These are phyloP conservation scores for Podarcis raffonei DNA, from an alignment of 2,113 vertebrate species.

Conservation along the genomic window DNA sequence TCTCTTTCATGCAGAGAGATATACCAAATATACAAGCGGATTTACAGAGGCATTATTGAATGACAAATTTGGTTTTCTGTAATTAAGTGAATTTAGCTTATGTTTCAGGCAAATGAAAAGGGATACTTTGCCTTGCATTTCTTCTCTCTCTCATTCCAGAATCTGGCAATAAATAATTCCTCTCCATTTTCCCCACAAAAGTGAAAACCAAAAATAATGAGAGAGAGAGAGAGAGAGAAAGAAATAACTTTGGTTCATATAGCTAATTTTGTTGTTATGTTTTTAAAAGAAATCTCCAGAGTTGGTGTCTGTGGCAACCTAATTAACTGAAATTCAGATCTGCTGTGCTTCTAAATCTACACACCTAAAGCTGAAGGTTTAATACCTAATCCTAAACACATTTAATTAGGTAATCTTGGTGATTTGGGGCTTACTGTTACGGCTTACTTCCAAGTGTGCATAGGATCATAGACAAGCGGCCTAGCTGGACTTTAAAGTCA, in stretches of 20 bases:
- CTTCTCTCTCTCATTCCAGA: constrained; percentile 27
- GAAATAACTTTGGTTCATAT: constrained; percentile 52
- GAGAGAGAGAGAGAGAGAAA: not conserved
- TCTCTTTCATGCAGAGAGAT: not conserved
- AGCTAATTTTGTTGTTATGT: constrained; percentile 3
- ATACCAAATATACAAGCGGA: not conserved
- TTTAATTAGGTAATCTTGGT: not conserved
- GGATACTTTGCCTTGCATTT: not conserved
- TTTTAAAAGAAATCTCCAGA: not conserved
- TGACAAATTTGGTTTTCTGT: not conserved
- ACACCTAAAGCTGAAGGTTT: constrained; percentile 27
- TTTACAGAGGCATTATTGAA: not conserved
- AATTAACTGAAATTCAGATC: constrained; percentile 40
- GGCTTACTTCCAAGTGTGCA: constrained; percentile 4
- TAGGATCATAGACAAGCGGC: not conserved
- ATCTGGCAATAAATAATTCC: constrained; percentile 17
- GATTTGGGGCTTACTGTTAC: constrained; percentile 6
- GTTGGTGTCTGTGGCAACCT: constrained; percentile 39
- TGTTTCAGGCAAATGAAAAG: not conserved
- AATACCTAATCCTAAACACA: not conserved
- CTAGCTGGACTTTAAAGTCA: constrained; percentile 8
- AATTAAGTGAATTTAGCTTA: not conserved
- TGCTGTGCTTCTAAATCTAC: constrained; percentile 43
- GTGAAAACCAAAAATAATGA: constrained; percentile 29
- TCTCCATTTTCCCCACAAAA: not conserved